phyloP scores from a whole-genome alignment of 2,113 vertebrate genomes.

The Macquaria australasica region DNA sequence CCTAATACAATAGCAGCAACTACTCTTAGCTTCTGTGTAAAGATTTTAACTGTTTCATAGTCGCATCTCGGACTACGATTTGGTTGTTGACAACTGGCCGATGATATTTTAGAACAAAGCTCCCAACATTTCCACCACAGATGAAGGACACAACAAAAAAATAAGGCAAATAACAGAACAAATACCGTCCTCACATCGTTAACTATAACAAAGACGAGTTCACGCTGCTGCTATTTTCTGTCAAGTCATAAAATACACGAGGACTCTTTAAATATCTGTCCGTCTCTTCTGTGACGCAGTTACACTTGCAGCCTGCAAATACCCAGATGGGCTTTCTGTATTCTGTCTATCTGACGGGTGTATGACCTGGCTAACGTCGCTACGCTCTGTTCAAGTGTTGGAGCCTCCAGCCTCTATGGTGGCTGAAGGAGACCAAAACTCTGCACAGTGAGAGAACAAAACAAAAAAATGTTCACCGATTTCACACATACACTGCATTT shows the following conservation, averaged over 20 bases:
- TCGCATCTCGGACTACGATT: background rate
- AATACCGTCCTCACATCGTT: background rate
- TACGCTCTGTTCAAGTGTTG: background rate
- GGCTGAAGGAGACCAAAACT: constrained; percentile 1
- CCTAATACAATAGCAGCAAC: background rate
- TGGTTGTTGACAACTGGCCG: background rate
- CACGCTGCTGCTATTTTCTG: background rate
- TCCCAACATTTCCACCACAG: background rate
- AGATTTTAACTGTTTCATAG: background rate
- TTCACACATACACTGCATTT: background rate
- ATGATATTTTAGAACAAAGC: background rate
- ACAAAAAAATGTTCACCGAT: background rate
- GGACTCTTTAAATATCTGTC: background rate
- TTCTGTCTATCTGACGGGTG: too few species aligned
- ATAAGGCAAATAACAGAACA: background rate
- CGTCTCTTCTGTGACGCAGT: background rate
- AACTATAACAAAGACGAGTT: background rate
- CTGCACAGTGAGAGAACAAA: background rate
- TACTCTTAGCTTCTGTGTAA: background rate
- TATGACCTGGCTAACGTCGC: background rate
- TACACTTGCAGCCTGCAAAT: background rate
- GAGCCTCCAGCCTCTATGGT: background rate
- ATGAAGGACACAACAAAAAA: background rate
- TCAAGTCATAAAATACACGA: background rate
- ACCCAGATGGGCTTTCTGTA: background rate